Evolutionary conservation across 2,888 invertebrate genomes (phyloP), one percentile per base, ranked within the genome.

Genomic region (Drosophila mercatorum): DNA sequence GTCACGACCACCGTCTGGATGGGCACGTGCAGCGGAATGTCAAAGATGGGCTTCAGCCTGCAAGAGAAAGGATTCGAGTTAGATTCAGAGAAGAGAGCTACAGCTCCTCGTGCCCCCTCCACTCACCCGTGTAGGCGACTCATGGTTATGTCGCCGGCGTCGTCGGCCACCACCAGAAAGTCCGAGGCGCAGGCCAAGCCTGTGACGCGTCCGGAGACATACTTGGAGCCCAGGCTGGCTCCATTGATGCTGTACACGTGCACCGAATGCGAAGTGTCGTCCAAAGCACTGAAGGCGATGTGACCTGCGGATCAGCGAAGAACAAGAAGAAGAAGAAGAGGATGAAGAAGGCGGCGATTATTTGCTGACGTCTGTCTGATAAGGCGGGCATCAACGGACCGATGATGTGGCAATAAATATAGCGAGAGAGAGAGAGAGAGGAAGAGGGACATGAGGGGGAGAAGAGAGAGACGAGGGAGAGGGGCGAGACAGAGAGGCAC

Each of bases 211-310:
- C 94, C 94, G 2, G 93, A 93, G 2, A 94, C 93, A 72, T 93
- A 94, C 78, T 94, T 93, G 38, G 94, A 93, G 34, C 94, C 94
- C 34, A 94, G 89, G 79, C 92, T 93, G 60, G 92, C 91, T 6
- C 94, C 94, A 78, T 94, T 94, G 53, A 94, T 92, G 72, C 93
- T 94, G 69, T 93, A 94, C 12, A 94, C 93, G 79, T 94, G 94
- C 34, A 94, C 93, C 11, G 94, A 94, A 82, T 94, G 93, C 65
- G 93, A 93, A 34, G 92, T 91, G 88, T 94, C 93, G 72, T 93
- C 93, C 75, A 93, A 90, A 36, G 94, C 94, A 69, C 94, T 93
- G 75, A 94, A 94, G 34, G 94, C 94, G 61, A 95, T 94, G 75
- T 95, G 94, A 67, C 95, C 95, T 93, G 80, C 10, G 3, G 17